phyloP scores from a whole-genome alignment of 2,888 invertebrate species.

The Drosophila basisetae region DNA sequence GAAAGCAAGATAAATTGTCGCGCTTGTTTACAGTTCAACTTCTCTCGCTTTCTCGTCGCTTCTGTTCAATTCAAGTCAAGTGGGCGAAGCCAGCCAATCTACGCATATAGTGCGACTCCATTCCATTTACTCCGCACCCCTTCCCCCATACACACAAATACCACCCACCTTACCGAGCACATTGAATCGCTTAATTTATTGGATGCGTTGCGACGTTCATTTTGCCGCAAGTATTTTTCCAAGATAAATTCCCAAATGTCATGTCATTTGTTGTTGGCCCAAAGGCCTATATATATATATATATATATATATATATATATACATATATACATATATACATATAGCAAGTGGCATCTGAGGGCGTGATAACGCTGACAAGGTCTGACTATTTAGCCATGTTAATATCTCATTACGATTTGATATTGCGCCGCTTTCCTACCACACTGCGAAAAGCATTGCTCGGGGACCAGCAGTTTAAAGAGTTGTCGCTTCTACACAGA shows the following conservation, averaged over 20 bases:
- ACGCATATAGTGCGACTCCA: slow-evolving; percentile 29
- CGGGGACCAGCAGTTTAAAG: background rate
- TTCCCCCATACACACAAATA: background rate
- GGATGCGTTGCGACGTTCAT: slow-evolving; percentile 36
- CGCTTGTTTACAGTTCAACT: slow-evolving; percentile 81
- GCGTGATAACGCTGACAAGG: slow-evolving; percentile 30
- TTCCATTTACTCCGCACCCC: background rate
- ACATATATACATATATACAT: background rate
- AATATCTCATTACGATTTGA: slow-evolving; percentile 20
- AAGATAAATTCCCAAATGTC: slow-evolving; percentile 71
- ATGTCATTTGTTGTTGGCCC: slow-evolving; percentile 68
- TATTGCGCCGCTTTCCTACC: background rate
- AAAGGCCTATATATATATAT: slow-evolving; percentile 14
- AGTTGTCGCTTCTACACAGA: background rate
- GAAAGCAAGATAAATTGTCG: slow-evolving; percentile 83
- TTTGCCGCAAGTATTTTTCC: slow-evolving; percentile 71
- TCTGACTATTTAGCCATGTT: slow-evolving; percentile 36
- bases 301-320: background rate
- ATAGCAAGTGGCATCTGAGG: slow-evolving; percentile 6
- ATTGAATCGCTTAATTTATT: slow-evolving; percentile 71
- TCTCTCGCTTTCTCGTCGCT: slow-evolving; percentile 46
- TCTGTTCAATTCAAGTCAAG: slow-evolving; percentile 62
- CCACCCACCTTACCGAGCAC: slow-evolving; percentile 1
- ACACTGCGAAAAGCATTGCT: slow-evolving; percentile 19
- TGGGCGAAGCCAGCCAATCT: slow-evolving; percentile 52